Evolutionary conservation across 2,113 vertebrate species (phyloP).

Genomic region (Panthera tigris): DNA sequence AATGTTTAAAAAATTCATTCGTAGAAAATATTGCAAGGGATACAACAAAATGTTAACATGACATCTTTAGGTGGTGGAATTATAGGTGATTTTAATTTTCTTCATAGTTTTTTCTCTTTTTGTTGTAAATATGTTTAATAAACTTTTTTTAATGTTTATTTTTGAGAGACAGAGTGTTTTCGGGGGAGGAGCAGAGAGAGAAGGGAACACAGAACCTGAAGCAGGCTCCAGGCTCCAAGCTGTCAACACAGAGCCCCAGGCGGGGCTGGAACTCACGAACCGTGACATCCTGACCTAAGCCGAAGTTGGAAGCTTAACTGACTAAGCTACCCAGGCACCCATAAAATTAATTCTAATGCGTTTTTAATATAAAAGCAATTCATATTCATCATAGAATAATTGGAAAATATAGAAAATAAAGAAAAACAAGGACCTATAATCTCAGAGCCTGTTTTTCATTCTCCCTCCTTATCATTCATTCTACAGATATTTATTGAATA

Average conservation of each 20-base stretch:
- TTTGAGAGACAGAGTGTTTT: no score
- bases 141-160: not conserved
- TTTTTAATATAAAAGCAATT: not conserved
- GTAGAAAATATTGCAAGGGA: not conserved
- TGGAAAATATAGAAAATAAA: constrained; percentile 36
- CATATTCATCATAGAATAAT: not conserved
- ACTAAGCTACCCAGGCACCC: no score
- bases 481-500: not conserved
- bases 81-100: constrained; percentile 18
- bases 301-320: no score
- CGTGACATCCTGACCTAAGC: no score
- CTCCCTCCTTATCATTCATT: not conserved
- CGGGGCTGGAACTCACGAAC: no score
- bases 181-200: no score
- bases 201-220: no score
- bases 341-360: not conserved
- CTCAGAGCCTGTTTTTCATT: not conserved
- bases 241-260: no score
- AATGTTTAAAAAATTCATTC: constrained; percentile 2
- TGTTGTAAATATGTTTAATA: not conserved
- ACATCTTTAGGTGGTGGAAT: not conserved
- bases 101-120: not conserved
- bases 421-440: not conserved
- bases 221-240: no score
- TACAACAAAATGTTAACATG: not conserved